phyloP scores from a whole-genome alignment of 92 coral and sea anemone species.

The Blastomussa wellsi region DNA sequence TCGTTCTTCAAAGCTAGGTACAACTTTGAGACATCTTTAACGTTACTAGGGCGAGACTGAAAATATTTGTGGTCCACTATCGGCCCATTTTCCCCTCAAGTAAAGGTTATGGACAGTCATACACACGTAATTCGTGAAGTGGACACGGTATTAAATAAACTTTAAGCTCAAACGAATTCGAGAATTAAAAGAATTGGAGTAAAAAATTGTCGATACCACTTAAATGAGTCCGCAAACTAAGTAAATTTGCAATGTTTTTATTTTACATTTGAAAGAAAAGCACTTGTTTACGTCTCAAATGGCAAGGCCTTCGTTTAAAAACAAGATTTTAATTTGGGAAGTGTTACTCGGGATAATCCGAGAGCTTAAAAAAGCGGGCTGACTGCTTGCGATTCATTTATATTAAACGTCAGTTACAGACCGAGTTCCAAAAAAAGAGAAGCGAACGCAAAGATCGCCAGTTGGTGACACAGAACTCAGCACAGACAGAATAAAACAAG shows the following conservation, averaged over 20 bases:
- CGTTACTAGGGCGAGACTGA: neutral
- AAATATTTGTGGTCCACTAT: neutral
- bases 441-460: neutral
- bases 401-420: neutral
- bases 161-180: conserved; percentile 2
- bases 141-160: conserved; percentile 3
- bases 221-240: neutral
- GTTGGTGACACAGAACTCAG: neutral
- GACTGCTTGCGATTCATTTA: neutral
- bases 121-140: neutral
- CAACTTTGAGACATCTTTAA: neutral
- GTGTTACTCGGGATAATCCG: neutral
- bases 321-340: neutral
- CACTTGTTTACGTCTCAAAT: neutral
- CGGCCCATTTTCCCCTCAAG: neutral
- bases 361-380: neutral
- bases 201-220: neutral
- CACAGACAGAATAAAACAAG: neutral
- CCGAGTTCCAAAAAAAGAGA: neutral
- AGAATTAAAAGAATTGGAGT: neutral
- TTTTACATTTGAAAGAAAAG: neutral
- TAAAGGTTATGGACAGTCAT: neutral
- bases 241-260: conserved; percentile 29
- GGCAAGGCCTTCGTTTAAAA: neutral
- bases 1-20: neutral